Evolutionary conservation across 2,113 vertebrate species (phyloP).

Genomic region (Pycnonotus jocosus): DNA sequence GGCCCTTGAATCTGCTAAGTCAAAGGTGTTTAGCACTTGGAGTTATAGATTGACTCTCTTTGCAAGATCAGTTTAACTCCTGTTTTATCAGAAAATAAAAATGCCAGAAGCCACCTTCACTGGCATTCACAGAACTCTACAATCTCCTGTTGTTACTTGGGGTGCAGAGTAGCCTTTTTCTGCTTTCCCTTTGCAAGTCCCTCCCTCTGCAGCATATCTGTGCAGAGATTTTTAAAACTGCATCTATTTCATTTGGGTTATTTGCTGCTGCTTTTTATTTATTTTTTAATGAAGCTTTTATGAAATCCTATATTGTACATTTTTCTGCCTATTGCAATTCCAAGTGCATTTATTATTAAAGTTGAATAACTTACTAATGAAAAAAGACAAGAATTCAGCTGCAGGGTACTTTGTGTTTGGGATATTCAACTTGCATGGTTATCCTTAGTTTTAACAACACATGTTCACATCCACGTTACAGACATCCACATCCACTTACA

Average conservation of each 20-base stretch:
- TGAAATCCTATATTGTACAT: neutral
- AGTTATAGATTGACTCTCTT: neutral
- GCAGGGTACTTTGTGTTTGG: neutral
- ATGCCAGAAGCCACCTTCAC: neutral
- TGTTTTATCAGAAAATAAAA: constrained; percentile 1
- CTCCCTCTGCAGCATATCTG: neutral
- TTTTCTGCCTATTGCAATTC: constrained; percentile 39
- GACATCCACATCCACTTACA: no score
- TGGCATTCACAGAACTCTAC: neutral
- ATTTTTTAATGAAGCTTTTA: constrained; percentile 49
- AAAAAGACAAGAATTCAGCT: constrained; percentile 28
- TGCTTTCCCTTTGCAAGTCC: neutral
- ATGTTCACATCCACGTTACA: neutral
- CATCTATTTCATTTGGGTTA: neutral
- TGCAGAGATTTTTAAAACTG: neutral
- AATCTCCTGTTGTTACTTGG: neutral
- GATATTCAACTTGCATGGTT: neutral
- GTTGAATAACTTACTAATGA: constrained; percentile 18
- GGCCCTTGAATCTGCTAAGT: neutral
- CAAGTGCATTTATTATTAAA: constrained; percentile 46
- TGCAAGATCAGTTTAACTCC: neutral
- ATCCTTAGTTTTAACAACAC: neutral
- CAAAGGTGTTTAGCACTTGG: neutral
- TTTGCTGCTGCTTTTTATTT: constrained; percentile 44
- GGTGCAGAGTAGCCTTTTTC: neutral